Evolutionary conservation across 2,888 invertebrate genomes (phyloP), one percentile per base, ranked within the genome.

Genomic region (Melinaea marsaeus): DNA sequence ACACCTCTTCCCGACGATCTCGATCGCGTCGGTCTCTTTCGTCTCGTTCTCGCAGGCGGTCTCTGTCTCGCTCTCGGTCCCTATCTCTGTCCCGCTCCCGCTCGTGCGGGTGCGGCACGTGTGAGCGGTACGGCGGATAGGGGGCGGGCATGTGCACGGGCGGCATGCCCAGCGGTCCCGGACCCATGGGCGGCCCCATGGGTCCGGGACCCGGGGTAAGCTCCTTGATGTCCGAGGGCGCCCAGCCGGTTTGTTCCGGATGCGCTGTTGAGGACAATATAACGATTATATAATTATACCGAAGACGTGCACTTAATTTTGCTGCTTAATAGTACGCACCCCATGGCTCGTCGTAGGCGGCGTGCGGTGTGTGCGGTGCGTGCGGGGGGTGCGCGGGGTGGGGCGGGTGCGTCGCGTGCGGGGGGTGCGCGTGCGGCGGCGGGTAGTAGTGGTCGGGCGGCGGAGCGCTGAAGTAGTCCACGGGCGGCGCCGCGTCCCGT

Each of bases 171-270:
- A 66, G 65, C n/a, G 79, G 79, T 22, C 22, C 22, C 22, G 22
- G 22, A 22, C 22, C 22, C 83, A 80, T 71, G 84, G 87, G 64
- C 71, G 79, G 63, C 69, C 78, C 74, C 79, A 77, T 78, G 2
- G 93, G 92, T 0, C 93, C 94, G 0, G 94, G 92, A 0, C 93
- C 94, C 0, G 94, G 94, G 1, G 94, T 94, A 63, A 95, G 82
- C 76, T 94, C 93, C 79, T 95, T 95, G 62, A 95, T 94, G 69
- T 94, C 94, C 4, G 83, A 83, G 7, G 94, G 94, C 35, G 91
- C 90, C 95, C 95, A 94, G 22, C 90, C 92, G 4, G 81, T 78
- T 67, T 85, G 85, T 69, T 92, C 92, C 0, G 81, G 80, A 68
- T 86, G 86, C 45, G 84, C 86, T 86, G 70, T 63, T 58, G 81